Percentiles rank a stretch among this genome's conserved stretches.
Conservation (phyloP, 2,113 vertebrate genomes). For the Azemiops feae region DNA sequence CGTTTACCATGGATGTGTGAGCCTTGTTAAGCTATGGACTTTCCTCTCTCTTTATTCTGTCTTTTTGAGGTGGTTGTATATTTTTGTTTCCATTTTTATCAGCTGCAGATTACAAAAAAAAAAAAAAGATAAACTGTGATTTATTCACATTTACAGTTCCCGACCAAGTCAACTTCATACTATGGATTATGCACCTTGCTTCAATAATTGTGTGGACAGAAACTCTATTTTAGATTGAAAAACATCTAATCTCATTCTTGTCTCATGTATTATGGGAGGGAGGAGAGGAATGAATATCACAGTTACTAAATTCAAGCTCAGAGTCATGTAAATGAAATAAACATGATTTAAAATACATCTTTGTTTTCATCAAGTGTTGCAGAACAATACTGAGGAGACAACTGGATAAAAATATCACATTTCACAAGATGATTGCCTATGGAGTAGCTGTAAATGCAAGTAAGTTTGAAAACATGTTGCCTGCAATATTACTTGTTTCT, state of each 20-base stretch:
- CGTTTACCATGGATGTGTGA: not conserved
- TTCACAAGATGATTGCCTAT: conserved; percentile 78
- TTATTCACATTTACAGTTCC: not conserved
- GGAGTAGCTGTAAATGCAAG: conserved; percentile 74
- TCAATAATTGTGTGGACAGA: not conserved
- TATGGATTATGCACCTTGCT: not conserved
- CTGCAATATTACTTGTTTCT: not conserved
- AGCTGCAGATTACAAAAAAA: not conserved
- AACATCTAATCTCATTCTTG: not conserved
- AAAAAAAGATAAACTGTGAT: not conserved
- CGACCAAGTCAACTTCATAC: not conserved
- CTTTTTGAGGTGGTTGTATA: not conserved
- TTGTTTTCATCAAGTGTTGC: conserved; percentile 66
- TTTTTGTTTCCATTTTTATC: not conserved
- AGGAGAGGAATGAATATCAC: not conserved
- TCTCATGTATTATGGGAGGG: not conserved
- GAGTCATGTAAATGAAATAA: conserved; percentile 13
- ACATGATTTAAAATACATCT: not conserved
- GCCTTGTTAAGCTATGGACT: not conserved
- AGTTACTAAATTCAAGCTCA: not conserved
- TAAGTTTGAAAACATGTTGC: conserved; percentile 53
- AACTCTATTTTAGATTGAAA: not conserved
- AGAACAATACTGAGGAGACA: conserved; percentile 70
- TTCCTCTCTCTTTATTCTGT: not conserved
- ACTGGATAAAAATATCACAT: conserved; percentile 76